Evolutionary conservation across 2,113 vertebrate species (phyloP), one percentile per base, ranked within the genome.

Genomic region (Dipodomys ordii): DNA sequence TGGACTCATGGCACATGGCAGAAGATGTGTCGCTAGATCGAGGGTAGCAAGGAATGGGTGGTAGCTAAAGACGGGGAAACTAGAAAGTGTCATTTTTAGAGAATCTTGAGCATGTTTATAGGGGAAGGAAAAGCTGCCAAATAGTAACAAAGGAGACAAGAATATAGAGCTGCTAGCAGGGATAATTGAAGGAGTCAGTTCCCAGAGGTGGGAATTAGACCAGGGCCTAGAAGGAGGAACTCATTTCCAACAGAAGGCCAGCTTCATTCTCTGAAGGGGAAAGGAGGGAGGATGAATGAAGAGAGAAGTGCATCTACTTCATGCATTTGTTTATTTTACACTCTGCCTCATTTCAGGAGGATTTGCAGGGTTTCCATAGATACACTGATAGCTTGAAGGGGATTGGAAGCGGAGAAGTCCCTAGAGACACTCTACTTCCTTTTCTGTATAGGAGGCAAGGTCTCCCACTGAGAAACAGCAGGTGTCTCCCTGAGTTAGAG

Each of bases 91-190:
- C 27, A 68, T 87, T 57, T 92, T 57, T 81, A 83, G 93, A 94
- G 92, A 83, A 89, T 85, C 35, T 23, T 65, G 57, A 95, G n/a
- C 53, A 28, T 77, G 62, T 91, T 87, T 81, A 28, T 69, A 60
- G 39, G 22, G 46, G 69, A 69, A 78, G 30, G n/a, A 71, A 57
- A 78, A 85, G 25, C 32, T 85, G 64, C 74, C 79, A 28, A 39
- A 23, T 32, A 46, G 57, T 19, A 11, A 85, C 23, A 25, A 78
- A 62, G 22, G 67, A 85, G 32, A 46, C 35, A 57, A 79, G 93
- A 95, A 94, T 39, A n/a, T 10, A 18, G 30, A 83, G 32, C 32
- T 12, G 32, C 88, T 49, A 78, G 5, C 30, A 18, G n/a, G 15
- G 2, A n/a, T 57, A 68, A 65, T 15, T 32, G 86, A 71, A 88